Evolutionary conservation across 2,888 invertebrate species (phyloP).

Genomic region (Eupelmus urozonus): DNA sequence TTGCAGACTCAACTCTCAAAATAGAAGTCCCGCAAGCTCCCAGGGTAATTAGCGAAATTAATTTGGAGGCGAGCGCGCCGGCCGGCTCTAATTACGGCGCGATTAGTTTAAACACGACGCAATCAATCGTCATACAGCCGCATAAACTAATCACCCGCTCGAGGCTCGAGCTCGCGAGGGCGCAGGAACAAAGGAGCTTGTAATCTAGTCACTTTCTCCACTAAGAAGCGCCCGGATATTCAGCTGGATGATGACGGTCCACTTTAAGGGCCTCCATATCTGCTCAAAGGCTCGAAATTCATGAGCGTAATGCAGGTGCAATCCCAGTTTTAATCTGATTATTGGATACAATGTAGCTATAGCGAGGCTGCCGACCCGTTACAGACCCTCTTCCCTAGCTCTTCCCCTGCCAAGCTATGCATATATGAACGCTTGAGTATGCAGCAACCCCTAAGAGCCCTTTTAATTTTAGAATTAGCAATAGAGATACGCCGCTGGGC

Average conservation of each 20-base stretch:
- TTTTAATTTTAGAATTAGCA: slow-evolving; percentile 17
- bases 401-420: not conserved
- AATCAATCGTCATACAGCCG: not conserved
- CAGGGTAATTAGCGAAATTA: no score
- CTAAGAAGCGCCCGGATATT: not conserved
- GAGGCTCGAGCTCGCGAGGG: not conserved
- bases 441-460: not conserved
- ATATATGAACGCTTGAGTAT: not conserved
- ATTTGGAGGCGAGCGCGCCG: no score
- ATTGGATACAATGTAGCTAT: slow-evolving; percentile 1
- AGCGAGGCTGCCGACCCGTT: no score
- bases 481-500: not conserved
- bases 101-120: no score
- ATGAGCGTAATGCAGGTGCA: slow-evolving; percentile 17
- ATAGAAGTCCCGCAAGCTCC: no score
- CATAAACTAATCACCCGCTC: not conserved
- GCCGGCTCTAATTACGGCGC: no score
- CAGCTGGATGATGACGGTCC: not conserved
- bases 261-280: not conserved
- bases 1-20: no score
- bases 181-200: not conserved
- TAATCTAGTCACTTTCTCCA: slow-evolving; percentile 9
- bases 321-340: slow-evolving; percentile 40
- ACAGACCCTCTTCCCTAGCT: no score
- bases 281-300: slow-evolving; percentile 27